These are phyloP conservation scores for Eucidaris tribuloides DNA, from an alignment of 35 echinoderm and acorn worm species.

Conservation along the genomic window DNA sequence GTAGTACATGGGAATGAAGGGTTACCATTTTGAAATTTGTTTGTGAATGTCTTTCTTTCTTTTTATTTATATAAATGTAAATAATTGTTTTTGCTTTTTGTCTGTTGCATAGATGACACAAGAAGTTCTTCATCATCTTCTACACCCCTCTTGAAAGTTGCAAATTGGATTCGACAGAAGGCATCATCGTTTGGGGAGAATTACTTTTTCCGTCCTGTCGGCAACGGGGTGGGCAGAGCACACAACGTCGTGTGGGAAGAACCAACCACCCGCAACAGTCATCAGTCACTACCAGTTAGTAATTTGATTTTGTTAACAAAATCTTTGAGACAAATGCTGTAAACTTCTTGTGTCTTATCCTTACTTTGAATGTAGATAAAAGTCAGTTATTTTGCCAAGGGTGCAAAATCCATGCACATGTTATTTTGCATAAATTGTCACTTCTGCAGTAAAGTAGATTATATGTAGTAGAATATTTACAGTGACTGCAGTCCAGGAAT, in stretches of 20 bases:
- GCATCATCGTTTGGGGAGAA: conserved; percentile 48
- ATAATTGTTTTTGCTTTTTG: neutral
- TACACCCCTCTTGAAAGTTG: conserved; percentile 36
- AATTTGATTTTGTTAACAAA: neutral
- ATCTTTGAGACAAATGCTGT: neutral
- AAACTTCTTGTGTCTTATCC: neutral
- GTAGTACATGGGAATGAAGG: too few relatives aligned
- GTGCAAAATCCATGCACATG: too few relatives aligned
- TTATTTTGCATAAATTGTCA: too few relatives aligned
- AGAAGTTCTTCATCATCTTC: neutral
- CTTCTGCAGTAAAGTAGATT: too few relatives aligned
- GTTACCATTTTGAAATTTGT: too few relatives aligned
- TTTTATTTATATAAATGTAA: too few relatives aligned
- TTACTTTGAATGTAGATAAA: neutral
- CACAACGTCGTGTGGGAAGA: neutral
- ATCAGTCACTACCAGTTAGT: neutral
- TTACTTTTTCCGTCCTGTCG: conserved; percentile 50
- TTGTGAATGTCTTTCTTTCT: too few relatives aligned
- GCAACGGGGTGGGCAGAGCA: conserved; percentile 5
- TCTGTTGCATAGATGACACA: neutral
- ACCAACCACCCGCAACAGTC: neutral
- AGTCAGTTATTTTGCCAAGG: too few relatives aligned
- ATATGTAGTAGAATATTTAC: too few relatives aligned
- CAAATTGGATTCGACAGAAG: conserved; percentile 57
- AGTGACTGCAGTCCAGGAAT: too few relatives aligned